Base-by-base conservation (phyloP, 2,888 invertebrate genomes). In the Ceramica pisi region DNA sequence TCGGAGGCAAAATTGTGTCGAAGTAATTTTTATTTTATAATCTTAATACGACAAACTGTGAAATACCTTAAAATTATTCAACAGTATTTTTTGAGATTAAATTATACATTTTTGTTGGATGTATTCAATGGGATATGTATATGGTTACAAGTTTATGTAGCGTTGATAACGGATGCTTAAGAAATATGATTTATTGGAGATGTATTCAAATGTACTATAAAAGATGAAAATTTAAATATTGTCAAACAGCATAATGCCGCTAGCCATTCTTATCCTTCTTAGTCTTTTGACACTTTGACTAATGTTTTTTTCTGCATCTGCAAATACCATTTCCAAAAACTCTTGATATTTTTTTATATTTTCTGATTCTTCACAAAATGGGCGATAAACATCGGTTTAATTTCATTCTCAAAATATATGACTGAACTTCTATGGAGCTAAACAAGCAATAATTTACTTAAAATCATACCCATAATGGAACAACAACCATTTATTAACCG, bases 11-110 rank as follows among this genome's bases (percentile, higher is more conserved):
- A 66, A 46, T 70, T 51, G 53, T 41, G 75, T 71, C 72, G 62
- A 64, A 70, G 69, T 83, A 68, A 78, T 78, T 81, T 85, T 78
- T 76, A 86, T 85, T 86, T 89, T 86, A 84, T 86, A 76, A 75
- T 71, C 72, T 80, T 88, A 88, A 87, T 86, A 77, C 78, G 86
- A 87, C 85, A 84, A 83, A 85, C 82, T 84, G 87, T 85, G 82
- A 86, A 86, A 82, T 83, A 74, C 68, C 60, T 70, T 78, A 68
- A 87, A 73, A 78, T 82, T 86, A 85, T 83, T 80, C 73, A 78
- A 59, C 55, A 63, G 56, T 81, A 80, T 76, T 72, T 78, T 82
- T 72, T 3, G 56, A 76, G 71, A 83, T 86, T 83, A 79, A 71
- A 60, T 55, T 21, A 55, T 59, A 66, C 56, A 62, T 70, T 70